phyloP scores from a whole-genome alignment of 2,888 invertebrate species.

The Drosophila ustulata region DNA sequence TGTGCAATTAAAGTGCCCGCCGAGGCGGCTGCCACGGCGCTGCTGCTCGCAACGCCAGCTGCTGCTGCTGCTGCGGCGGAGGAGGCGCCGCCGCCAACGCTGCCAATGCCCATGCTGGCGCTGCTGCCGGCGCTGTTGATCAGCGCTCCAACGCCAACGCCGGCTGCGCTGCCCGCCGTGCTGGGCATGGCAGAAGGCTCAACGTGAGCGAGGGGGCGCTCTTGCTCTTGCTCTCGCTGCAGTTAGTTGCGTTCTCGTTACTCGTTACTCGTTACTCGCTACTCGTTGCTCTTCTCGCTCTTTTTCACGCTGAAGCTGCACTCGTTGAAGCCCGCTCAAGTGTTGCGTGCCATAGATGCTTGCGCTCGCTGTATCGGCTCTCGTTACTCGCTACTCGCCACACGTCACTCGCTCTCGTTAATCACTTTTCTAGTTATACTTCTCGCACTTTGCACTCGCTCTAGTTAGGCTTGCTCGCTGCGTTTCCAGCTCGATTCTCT shows the following conservation, averaged over 20 bases:
- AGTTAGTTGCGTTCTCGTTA: not conserved
- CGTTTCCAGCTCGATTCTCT: too few relatives aligned
- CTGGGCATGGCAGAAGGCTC: slow-evolving; percentile 67
- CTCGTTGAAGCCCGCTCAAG: too few relatives aligned
- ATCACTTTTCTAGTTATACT: not conserved
- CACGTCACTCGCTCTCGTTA: not conserved
- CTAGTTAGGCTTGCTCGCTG: not conserved
- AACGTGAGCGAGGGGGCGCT: not conserved
- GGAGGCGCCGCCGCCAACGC: slow-evolving; percentile 13
- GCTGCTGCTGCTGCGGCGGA: slow-evolving; percentile 29
- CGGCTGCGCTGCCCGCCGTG: slow-evolving; percentile 73
- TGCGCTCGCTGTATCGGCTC: not conserved
- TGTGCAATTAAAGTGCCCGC: slow-evolving; percentile 76
- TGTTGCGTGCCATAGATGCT: too few relatives aligned
- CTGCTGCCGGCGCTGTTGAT: slow-evolving; percentile 71
- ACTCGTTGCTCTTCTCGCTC: slow-evolving; percentile 7
- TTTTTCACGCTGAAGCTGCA: not conserved
- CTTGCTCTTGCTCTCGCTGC: slow-evolving; percentile 32
- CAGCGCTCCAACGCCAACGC: slow-evolving; percentile 69
- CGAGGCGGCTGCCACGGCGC: slow-evolving; percentile 55
- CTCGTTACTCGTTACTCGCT: slow-evolving; percentile 11
- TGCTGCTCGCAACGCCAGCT: slow-evolving; percentile 46
- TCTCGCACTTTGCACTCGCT: slow-evolving; percentile 25
- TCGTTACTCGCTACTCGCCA: not conserved
- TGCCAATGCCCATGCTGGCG: slow-evolving; percentile 54